phyloP scores from a whole-genome alignment of 2,797 vertebrate species.

The Anabas testudineus region DNA sequence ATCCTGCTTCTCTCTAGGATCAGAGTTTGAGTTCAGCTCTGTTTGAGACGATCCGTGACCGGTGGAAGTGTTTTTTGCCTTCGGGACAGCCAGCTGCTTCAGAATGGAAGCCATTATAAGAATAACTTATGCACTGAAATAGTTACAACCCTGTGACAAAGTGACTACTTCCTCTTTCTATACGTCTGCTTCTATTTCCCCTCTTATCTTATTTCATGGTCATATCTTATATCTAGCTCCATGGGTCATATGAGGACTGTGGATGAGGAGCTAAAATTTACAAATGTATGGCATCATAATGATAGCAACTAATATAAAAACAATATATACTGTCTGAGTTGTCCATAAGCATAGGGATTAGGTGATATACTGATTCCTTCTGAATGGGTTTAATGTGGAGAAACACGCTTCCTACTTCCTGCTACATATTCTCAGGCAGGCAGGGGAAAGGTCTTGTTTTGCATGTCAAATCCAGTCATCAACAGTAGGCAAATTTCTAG shows the following conservation, averaged over 20 bases:
- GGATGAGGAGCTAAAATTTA: neutral
- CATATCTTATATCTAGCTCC: constrained; percentile 43
- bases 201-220: constrained; percentile 62
- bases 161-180: constrained; percentile 74
- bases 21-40: constrained; percentile 19
- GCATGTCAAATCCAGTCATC: constrained; percentile 46
- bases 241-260: constrained; percentile 40
- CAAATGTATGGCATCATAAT: constrained; percentile 16
- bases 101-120: constrained; percentile 68
- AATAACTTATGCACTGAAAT: constrained; percentile 55
- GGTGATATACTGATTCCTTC: neutral
- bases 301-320: neutral
- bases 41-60: constrained; percentile 11
- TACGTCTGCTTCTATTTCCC: constrained; percentile 27
- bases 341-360: neutral
- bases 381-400: neutral
- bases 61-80: constrained; percentile 46
- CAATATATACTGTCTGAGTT: neutral
- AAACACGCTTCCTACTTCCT: constrained; percentile 7
- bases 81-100: constrained; percentile 71
- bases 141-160: constrained; percentile 19
- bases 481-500: neutral
- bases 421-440: neutral
- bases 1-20: constrained; percentile 28
- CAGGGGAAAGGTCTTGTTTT: constrained; percentile 38